Conservation (phyloP, 1,140 invertebrate genomes). For the Drosophila miranda region DNA sequence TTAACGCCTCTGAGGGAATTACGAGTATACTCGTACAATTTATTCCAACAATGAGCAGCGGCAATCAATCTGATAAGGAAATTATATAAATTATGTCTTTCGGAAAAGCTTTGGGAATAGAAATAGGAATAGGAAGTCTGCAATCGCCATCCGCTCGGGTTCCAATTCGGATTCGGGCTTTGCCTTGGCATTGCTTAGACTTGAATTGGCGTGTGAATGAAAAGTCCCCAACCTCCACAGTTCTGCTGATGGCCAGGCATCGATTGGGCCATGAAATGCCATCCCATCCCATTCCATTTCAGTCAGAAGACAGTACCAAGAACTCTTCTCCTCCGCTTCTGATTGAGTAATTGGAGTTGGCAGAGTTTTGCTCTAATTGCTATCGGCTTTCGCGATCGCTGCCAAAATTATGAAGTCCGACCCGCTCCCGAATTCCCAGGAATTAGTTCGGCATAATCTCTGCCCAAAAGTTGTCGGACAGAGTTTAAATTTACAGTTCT, state of each 20-base stretch:
- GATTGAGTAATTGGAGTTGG: constrained; percentile 57
- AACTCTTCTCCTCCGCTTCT: background rate
- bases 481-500: constrained; percentile 31
- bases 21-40: constrained; percentile 44
- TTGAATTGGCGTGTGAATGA: constrained; percentile 56
- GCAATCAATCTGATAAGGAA: constrained; percentile 65
- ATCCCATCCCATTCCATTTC: constrained; percentile 2
- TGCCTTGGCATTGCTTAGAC: background rate
- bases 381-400: constrained; percentile 53
- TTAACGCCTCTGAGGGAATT: constrained; percentile 60
- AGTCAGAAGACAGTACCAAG: background rate
- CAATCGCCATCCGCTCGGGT: constrained; percentile 57
- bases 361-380: constrained; percentile 64
- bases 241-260: constrained; percentile 45
- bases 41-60: constrained; percentile 55
- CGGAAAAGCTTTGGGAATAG: constrained; percentile 50
- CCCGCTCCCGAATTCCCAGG: constrained; percentile 26
- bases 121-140: constrained; percentile 53
- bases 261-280: constrained; percentile 47
- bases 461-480: constrained; percentile 21
- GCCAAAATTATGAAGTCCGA: constrained; percentile 55
- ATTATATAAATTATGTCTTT: constrained; percentile 73
- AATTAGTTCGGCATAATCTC: constrained; percentile 33
- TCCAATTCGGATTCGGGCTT: constrained; percentile 24
- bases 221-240: constrained; percentile 15